These are phyloP conservation scores for Ophthalmolycus amberensis DNA, from an alignment of 2,113 vertebrate species.

Conservation along the genomic window DNA sequence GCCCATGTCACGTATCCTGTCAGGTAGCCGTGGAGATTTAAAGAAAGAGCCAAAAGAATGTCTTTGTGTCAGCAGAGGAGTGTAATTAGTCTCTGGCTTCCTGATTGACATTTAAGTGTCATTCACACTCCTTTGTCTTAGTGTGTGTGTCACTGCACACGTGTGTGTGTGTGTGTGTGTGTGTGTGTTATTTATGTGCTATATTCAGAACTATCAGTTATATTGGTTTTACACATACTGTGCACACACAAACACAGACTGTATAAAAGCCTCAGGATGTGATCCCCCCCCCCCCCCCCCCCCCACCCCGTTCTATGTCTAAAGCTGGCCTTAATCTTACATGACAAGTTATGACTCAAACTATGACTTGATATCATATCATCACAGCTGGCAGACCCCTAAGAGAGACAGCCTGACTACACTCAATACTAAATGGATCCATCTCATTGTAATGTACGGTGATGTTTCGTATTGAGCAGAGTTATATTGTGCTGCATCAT, in stretches of 20 bases:
- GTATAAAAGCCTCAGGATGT: conserved; percentile 19
- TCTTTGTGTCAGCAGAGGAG: conserved; percentile 67
- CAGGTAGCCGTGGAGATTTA: conserved; percentile 67
- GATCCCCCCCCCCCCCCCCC: background rate
- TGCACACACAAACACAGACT: conserved; percentile 9
- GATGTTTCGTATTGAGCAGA: conserved; percentile 29
- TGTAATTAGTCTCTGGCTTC: conserved; percentile 71
- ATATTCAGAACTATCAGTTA: background rate
- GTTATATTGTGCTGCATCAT: conserved; percentile 13
- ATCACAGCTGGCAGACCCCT: conserved; percentile 36
- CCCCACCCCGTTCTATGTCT: conserved; percentile 27
- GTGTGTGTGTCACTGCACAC: conserved; percentile 11
- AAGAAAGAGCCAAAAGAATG: conserved; percentile 60
- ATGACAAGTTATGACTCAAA: conserved; percentile 70
- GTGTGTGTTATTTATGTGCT: background rate
- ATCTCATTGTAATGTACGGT: conserved; percentile 15
- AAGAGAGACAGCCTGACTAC: conserved; percentile 34
- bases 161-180: background rate
- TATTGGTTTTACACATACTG: conserved; percentile 1
- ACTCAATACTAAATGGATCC: conserved; percentile 43
- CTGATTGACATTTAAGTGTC: conserved; percentile 72
- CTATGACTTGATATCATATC: conserved; percentile 56
- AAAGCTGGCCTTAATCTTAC: conserved; percentile 42
- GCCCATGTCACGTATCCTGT: conserved; percentile 70
- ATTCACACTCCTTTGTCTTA: conserved; percentile 22